Evolutionary conservation across 2,797 vertebrate genomes (phyloP).

Genomic region (Paguma larvata): DNA sequence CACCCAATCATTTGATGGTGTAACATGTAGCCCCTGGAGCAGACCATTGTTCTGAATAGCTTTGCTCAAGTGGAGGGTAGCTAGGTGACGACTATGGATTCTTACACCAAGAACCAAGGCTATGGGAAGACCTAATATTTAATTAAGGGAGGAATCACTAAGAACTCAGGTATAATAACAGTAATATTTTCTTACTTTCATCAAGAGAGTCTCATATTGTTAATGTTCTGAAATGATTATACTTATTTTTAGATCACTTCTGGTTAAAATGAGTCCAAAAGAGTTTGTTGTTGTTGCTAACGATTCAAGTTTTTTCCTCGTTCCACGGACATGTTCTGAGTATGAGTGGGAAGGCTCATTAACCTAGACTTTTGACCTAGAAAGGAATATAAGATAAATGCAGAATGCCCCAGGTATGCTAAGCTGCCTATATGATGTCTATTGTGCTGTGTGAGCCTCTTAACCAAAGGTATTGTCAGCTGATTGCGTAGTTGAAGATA

Average conservation of each 20-base stretch:
- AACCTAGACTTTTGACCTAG: not conserved
- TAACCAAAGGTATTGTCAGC: not conserved
- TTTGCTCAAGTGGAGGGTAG: not conserved
- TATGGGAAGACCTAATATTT: not conserved
- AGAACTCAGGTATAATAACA: not conserved
- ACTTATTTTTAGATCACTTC: not conserved
- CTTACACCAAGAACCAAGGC: not conserved
- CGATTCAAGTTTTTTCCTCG: not conserved
- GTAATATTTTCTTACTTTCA: not conserved
- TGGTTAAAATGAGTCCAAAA: not conserved
- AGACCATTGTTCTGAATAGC: not conserved
- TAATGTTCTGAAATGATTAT: not conserved
- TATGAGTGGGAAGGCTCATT: not conserved
- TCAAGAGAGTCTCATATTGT: not conserved
- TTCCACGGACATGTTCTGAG: not conserved
- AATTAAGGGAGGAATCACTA: not conserved
- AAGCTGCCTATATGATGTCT: not conserved
- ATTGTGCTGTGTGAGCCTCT: not conserved
- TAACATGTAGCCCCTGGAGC: not conserved
- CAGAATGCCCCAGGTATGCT: not conserved
- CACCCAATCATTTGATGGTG: no score
- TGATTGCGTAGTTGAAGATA: not conserved
- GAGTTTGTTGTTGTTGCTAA: not conserved
- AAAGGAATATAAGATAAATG: not conserved
- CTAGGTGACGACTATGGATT: not conserved